Base-by-base conservation (phyloP, 2,797 vertebrate species). In the Pangasius krempfi region DNA sequence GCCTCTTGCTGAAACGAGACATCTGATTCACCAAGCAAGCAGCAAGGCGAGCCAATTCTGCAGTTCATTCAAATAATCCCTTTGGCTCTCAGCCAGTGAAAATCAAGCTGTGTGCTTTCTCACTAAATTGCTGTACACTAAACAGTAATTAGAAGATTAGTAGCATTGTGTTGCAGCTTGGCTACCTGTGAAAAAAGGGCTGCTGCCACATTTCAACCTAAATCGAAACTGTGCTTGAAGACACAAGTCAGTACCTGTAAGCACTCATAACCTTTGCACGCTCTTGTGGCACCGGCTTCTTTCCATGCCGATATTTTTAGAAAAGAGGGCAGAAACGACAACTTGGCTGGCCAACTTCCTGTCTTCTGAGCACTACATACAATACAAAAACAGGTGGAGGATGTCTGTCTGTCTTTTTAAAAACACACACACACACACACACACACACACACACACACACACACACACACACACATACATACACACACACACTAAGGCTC, bases 251-350 rank as follows among this genome's bases (percentile, higher is more conserved):
- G 18, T 64, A 60, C 76, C 68, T 84, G 72, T 64, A 82, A 79
- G 10, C 76, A 85, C 87, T 81, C 52, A 47, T 81, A 87, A 90
- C 82, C 88, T 90, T 73, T 90, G 56, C 52, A 64, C 73, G 80
- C 84, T 85, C 83, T 78, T 93, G 93, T 91, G 92, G 92, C 92
- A 94, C 83, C 92, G 92, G 92, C 93, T 92, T 94, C 93, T 95
- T 95, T 95, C 92, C 93, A 91, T 85, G 60, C 84, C 85, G 60
- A 90, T 94, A 93, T 94, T 94, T 95, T 93, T 89, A 94, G 94
- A 93, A 93, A 93, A 95, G 93, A 94, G 93, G 93, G 91, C 68
- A 92, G 91, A 94, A 93, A 95, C 92, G 93, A 94, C 94, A 94
- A 92, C 93, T 88, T 6, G 88, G 88, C 90, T 91, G 89, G 90